phyloP scores from a whole-genome alignment of 2,113 vertebrate genomes.

The Leptocoma aspasia region DNA sequence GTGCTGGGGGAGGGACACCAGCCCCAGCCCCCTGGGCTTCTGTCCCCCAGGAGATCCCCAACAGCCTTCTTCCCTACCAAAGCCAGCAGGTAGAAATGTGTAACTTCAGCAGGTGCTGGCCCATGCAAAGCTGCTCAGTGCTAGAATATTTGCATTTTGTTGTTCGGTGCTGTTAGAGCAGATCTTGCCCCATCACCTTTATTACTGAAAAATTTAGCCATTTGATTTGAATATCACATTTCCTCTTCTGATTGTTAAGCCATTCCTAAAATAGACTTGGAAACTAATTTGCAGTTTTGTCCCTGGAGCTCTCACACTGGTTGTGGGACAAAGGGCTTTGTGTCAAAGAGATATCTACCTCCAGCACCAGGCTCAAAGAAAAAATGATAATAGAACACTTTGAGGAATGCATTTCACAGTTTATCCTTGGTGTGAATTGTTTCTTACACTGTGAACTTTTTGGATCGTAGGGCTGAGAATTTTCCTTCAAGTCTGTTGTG shows the following conservation, averaged over 20 bases:
- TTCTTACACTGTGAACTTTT: conserved; percentile 51
- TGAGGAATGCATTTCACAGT: conserved; percentile 62
- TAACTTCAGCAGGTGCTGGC: not conserved
- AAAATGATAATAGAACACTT: conserved; percentile 56
- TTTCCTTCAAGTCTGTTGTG: not conserved
- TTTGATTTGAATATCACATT: conserved; percentile 19
- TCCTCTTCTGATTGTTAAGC: not conserved
- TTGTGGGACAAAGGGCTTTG: not conserved
- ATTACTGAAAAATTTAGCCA: not conserved
- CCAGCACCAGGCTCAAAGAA: not conserved
- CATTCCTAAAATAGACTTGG: not conserved
- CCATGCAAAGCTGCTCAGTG: not conserved
- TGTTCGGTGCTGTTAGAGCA: not conserved
- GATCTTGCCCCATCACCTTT: not conserved
- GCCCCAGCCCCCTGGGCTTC: not conserved
- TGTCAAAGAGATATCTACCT: not conserved
- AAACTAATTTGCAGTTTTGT: conserved; percentile 47
- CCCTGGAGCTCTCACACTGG: not conserved
- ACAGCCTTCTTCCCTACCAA: not conserved
- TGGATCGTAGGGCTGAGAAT: not conserved
- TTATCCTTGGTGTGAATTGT: conserved; percentile 64
- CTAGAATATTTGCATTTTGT: not conserved
- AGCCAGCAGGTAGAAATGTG: not conserved
- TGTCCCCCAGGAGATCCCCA: not conserved
- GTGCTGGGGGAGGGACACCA: not conserved